These are phyloP conservation scores for Drosophila tropicalis DNA, from an alignment of 1,140 invertebrate genomes.

Conservation along the genomic window DNA sequence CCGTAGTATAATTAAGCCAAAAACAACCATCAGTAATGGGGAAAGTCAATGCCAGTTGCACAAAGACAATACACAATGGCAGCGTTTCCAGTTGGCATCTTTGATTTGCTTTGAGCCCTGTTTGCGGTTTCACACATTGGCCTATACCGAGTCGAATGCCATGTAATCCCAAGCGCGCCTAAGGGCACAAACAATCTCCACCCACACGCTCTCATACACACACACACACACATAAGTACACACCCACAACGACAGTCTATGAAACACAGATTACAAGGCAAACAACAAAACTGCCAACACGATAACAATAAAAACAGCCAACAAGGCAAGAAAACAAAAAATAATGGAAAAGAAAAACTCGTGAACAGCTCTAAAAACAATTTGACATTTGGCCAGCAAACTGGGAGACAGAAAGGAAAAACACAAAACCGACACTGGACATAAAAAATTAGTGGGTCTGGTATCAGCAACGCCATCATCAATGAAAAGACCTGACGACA, in stretches of 20 bases:
- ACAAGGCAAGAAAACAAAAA: conserved; percentile 47
- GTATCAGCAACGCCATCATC: conserved; percentile 77
- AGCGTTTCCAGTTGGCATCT: conserved; percentile 54
- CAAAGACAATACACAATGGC: conserved; percentile 47
- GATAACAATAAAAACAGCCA: conserved; percentile 67
- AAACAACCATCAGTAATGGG: conserved; percentile 21
- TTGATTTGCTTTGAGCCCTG: conserved; percentile 50
- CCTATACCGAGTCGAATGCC: neutral
- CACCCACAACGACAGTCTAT: conserved; percentile 11
- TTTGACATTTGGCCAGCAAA: conserved; percentile 79
- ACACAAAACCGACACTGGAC: conserved; percentile 38
- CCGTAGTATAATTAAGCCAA: conserved; percentile 62
- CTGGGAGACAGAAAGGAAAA: conserved; percentile 3
- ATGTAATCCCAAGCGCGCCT: conserved; percentile 69
- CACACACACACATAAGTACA: conserved; percentile 40
- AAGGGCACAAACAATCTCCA: conserved; percentile 43
- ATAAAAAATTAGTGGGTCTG: conserved; percentile 80
- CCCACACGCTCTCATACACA: conserved; percentile 26
- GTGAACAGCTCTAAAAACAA: conserved; percentile 73
- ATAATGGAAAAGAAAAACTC: conserved; percentile 22
- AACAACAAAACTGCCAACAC: conserved; percentile 51
- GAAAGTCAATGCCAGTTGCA: conserved; percentile 15
- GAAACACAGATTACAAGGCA: conserved; percentile 18
- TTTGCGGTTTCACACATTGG: conserved; percentile 65
- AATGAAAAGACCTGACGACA: conserved; percentile 37